Evolutionary conservation across 2,888 invertebrate species (phyloP).

Genomic region (Vannuccia rotundouncinata): DNA sequence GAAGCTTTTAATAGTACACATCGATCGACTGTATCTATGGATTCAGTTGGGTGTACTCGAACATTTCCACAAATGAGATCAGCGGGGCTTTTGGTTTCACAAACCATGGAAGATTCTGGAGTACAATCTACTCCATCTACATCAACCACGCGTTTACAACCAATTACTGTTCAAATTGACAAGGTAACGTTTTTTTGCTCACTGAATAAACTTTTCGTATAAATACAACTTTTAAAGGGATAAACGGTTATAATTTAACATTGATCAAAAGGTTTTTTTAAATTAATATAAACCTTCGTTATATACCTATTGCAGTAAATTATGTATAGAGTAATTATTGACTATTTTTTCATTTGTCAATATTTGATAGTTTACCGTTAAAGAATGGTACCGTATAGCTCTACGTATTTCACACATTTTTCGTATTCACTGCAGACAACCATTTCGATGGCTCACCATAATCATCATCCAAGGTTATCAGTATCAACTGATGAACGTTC

Average conservation of each 20-base stretch:
- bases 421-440: background rate
- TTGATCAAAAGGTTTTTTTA: too few relatives aligned
- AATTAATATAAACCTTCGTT: too few relatives aligned
- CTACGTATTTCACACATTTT: too few relatives aligned
- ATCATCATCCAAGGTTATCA: background rate
- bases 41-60: background rate
- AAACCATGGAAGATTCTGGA: background rate
- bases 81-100: background rate
- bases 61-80: background rate
- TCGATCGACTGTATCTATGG: background rate
- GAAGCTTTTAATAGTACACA: background rate
- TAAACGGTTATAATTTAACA: too few relatives aligned
- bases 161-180: conserved; percentile 1
- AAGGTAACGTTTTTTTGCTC: too few relatives aligned
- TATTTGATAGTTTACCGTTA: too few relatives aligned
- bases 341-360: too few relatives aligned
- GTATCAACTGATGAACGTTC: background rate
- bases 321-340: too few relatives aligned
- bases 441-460: background rate
- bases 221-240: too few relatives aligned
- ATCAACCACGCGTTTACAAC: background rate
- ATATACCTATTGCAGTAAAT: too few relatives aligned
- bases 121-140: background rate
- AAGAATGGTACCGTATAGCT: too few relatives aligned
- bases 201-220: too few relatives aligned